Conservation (phyloP, 2,888 invertebrate genomes). For the Apamea crenata region DNA sequence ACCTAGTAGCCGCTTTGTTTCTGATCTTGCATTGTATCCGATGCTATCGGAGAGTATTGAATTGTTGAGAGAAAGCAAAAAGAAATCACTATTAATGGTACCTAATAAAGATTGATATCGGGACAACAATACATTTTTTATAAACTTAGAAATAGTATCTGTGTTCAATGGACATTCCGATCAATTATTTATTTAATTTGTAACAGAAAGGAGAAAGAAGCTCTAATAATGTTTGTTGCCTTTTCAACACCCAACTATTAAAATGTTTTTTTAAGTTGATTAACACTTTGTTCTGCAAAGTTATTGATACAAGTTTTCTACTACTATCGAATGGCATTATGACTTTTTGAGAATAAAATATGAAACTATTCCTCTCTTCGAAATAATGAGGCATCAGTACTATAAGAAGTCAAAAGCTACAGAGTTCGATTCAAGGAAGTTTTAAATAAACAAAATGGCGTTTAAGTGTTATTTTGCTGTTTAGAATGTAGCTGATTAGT, state of each 20-base stretch:
- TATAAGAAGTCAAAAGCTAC: too few species aligned
- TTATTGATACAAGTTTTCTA: background rate
- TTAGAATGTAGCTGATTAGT: too few species aligned
- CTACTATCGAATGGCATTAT: background rate
- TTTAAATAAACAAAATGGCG: too few species aligned
- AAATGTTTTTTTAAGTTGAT: background rate
- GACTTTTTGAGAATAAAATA: background rate
- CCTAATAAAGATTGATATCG: constrained; percentile 56
- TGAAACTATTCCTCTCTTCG: background rate
- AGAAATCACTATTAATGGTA: constrained; percentile 47
- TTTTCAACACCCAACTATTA: background rate
- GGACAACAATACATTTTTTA: constrained; percentile 40
- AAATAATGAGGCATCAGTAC: too few species aligned
- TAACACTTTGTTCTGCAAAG: background rate
- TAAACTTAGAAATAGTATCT: constrained; percentile 6
- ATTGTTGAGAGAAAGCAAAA: constrained; percentile 63
- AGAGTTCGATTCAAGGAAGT: too few species aligned
- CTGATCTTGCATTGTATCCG: constrained; percentile 39
- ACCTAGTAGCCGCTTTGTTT: constrained; percentile 22
- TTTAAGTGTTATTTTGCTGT: too few species aligned
- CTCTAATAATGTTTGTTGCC: background rate
- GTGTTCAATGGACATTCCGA: constrained; percentile 20
- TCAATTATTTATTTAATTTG: constrained; percentile 33
- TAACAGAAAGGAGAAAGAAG: constrained; percentile 14
- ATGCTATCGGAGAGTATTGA: constrained; percentile 60